These are phyloP conservation scores for Lutraria rhynchaena DNA, from an alignment of 1,140 invertebrate genomes.

Conservation along the genomic window DNA sequence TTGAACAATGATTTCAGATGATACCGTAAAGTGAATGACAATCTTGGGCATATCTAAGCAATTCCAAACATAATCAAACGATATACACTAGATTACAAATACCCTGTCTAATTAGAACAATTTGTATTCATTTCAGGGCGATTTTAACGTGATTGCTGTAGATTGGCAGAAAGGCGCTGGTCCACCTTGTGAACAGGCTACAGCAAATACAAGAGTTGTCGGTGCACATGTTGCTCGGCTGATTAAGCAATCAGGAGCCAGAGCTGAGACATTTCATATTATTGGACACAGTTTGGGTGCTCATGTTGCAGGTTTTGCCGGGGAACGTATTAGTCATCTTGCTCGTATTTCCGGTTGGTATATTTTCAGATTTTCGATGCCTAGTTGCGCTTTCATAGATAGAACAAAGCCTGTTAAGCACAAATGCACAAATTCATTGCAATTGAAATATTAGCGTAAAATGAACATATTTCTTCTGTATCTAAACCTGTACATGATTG, in stretches of 20 bases:
- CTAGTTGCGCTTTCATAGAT: too few relatives aligned
- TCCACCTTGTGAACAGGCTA: constrained; percentile 92
- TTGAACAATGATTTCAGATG: too few relatives aligned
- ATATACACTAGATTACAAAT: not conserved
- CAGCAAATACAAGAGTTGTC: constrained; percentile 94
- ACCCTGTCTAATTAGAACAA: not conserved
- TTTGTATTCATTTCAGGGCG: constrained; percentile 43
- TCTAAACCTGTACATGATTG: too few relatives aligned
- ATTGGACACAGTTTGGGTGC: constrained; percentile 80
- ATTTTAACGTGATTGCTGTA: constrained; percentile 95
- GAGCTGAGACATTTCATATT: constrained; percentile 67
- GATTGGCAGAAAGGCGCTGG: constrained; percentile 96
- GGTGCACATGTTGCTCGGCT: constrained; percentile 87
- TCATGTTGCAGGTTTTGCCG: constrained; percentile 78
- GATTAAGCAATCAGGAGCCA: constrained; percentile 6
- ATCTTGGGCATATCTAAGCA: too few relatives aligned
- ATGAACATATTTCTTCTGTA: too few relatives aligned
- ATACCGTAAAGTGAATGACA: too few relatives aligned
- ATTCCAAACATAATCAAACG: too few relatives aligned
- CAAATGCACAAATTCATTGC: too few relatives aligned
- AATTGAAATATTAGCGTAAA: too few relatives aligned
- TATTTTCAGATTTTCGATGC: too few relatives aligned
- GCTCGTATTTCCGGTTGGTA: constrained; percentile 87
- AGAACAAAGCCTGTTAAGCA: too few relatives aligned
- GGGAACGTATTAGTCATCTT: constrained; percentile 81